Conservation (phyloP, 35 echinoderm and acorn worm species). For the Anneissia japonica region DNA sequence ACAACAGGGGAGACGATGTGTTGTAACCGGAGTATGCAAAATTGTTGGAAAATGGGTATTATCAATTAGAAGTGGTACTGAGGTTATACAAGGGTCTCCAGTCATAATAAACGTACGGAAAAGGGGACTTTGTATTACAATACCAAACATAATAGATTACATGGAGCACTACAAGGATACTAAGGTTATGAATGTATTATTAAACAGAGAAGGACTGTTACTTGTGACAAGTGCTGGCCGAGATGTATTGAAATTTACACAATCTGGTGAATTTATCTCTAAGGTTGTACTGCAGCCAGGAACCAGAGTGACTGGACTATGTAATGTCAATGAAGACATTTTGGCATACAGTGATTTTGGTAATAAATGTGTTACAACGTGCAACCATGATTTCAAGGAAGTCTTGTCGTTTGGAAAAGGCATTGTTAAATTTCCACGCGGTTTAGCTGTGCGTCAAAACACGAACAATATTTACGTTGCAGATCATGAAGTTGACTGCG, state of each 20-base stretch:
- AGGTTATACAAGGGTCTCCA: not conserved
- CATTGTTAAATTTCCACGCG: not conserved
- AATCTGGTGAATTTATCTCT: not conserved
- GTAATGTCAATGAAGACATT: not conserved
- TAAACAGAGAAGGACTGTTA: not conserved
- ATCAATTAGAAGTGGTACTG: not conserved
- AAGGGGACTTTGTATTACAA: not conserved
- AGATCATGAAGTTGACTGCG: not conserved
- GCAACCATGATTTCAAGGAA: not conserved
- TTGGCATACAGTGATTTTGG: not conserved
- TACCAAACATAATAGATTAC: not conserved
- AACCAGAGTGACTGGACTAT: not conserved
- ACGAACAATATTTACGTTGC: not conserved
- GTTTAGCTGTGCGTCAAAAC: not conserved
- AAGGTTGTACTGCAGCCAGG: not conserved
- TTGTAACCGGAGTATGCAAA: not conserved
- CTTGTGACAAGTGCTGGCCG: not conserved
- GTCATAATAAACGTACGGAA: not conserved
- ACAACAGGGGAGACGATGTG: not conserved
- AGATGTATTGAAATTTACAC: not conserved
- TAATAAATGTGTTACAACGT: not conserved
- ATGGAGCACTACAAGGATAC: not conserved
- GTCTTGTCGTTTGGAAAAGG: not conserved
- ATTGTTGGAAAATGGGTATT: not conserved
- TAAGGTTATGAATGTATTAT: not conserved